phyloP scores from a whole-genome alignment of 2,888 invertebrate species.

The Protonemura montana region DNA sequence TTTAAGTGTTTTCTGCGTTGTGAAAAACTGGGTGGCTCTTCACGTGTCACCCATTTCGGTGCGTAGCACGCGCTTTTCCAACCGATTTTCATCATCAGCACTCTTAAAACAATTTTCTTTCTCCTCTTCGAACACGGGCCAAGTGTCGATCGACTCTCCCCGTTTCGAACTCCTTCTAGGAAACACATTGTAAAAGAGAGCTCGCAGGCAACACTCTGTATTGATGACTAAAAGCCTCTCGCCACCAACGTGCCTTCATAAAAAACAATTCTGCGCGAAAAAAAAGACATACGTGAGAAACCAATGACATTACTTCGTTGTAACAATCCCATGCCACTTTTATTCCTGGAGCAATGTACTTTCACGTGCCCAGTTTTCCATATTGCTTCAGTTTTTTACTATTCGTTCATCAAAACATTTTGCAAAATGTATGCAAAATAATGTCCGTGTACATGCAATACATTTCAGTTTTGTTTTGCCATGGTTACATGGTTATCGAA shows the following conservation, averaged over 20 bases:
- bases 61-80: neutral
- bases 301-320: neutral
- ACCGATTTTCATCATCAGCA: neutral
- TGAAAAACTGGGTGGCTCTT: neutral
- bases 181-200: neutral
- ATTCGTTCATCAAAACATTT: neutral
- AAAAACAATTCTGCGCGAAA: neutral
- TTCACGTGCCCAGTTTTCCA: neutral
- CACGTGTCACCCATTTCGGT: neutral
- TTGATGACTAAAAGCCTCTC: neutral
- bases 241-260: neutral
- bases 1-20: neutral
- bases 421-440: neutral
- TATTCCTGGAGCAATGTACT: neutral
- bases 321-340: neutral
- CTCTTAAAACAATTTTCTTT: conserved; percentile 1
- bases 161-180: neutral
- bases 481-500: neutral
- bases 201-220: neutral
- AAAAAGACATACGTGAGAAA: neutral
- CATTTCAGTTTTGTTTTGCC: neutral
- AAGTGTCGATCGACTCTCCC: neutral
- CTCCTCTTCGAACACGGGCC: neutral
- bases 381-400: neutral
- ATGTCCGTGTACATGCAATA: neutral